Evolutionary conservation across 1,140 invertebrate genomes (phyloP).

Genomic region (Drosophila ananassae): DNA sequence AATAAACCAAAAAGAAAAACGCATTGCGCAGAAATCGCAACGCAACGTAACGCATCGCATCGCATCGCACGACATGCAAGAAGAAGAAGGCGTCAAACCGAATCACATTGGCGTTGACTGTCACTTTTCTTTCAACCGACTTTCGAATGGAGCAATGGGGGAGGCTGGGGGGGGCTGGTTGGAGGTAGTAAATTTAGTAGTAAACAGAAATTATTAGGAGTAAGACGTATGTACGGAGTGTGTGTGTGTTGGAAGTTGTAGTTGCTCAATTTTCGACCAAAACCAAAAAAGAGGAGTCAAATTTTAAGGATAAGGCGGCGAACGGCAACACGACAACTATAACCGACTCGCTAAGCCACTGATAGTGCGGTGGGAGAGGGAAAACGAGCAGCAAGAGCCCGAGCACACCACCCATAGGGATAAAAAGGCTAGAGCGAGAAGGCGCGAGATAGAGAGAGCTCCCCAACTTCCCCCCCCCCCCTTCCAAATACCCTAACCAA

Average conservation of each 20-base stretch:
- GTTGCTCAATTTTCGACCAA: conserved; percentile 6
- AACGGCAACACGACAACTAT: conserved; percentile 4
- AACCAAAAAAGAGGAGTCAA: neutral
- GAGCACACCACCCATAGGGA: neutral
- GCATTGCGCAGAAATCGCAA: conserved; percentile 4
- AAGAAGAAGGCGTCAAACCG: neutral
- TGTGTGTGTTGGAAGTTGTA: conserved; percentile 3
- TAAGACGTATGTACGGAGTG: conserved; percentile 1
- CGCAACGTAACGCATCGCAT: neutral
- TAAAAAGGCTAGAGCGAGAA: neutral
- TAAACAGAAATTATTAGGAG: conserved; percentile 30
- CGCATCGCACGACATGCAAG: neutral
- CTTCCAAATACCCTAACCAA: neutral
- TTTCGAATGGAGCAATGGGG: neutral
- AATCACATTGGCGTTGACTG: conserved; percentile 7
- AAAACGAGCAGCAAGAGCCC: neutral
- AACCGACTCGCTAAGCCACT: conserved; percentile 1
- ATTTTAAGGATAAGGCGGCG: neutral
- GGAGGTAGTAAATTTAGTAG: neutral
- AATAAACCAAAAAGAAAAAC: neutral
- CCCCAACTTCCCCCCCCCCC: neutral
- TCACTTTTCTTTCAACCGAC: neutral
- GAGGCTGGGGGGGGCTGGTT: neutral
- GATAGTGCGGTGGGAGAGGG: neutral
- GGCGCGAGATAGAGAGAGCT: neutral